Conservation (phyloP, 2,797 vertebrate genomes). For the Myotis findleyi region DNA sequence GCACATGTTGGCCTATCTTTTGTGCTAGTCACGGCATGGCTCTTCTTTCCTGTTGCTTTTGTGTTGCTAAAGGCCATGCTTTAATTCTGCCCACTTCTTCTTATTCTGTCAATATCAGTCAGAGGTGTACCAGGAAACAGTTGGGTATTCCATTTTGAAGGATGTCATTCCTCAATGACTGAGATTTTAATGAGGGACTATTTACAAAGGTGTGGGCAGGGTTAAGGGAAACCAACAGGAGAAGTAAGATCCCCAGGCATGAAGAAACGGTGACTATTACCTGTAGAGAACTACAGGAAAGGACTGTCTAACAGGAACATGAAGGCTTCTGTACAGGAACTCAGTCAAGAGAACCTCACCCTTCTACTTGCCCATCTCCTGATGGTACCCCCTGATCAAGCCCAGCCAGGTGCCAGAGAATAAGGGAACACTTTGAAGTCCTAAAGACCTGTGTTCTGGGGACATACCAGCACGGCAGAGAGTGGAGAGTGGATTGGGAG, state of each 20-base stretch:
- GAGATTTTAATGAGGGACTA: neutral
- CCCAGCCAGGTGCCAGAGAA: neutral
- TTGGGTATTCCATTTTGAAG: neutral
- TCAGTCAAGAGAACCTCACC: neutral
- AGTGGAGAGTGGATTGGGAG: neutral
- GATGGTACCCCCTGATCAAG: neutral
- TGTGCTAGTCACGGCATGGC: neutral
- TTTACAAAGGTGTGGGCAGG: neutral
- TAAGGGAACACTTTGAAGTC: neutral
- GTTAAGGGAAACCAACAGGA: neutral
- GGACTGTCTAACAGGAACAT: neutral
- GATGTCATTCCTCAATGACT: neutral
- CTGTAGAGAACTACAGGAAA: neutral
- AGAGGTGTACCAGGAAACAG: neutral
- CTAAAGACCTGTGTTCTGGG: neutral
- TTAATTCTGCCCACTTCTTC: neutral
- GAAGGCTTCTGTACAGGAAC: neutral
- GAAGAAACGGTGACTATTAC: neutral
- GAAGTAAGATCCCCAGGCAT: neutral
- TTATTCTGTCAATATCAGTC: neutral
- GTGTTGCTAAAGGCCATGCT: neutral
- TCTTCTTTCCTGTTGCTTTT: neutral
- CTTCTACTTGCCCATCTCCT: neutral
- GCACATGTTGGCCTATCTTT: neutral
- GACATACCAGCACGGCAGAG: neutral